Evolutionary conservation across 2,888 invertebrate genomes (phyloP), one percentile per base, ranked within the genome.

Genomic region (Gortyna flavago): DNA sequence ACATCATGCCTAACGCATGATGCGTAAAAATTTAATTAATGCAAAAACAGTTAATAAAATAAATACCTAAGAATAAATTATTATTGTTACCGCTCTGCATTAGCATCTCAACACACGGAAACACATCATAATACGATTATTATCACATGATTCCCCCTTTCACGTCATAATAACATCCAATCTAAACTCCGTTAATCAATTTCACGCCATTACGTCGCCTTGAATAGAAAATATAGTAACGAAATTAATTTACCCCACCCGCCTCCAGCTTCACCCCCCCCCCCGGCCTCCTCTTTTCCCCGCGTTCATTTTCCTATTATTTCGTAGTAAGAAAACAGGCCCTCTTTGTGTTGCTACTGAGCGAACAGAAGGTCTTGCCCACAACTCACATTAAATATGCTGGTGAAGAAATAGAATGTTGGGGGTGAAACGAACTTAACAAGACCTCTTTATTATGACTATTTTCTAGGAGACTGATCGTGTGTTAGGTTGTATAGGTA

Each of bases 241-340:
- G 69, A 86, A 88, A 87, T 88, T 87, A 87, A 88, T 88, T 86
- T 82, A 86, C 67, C 48, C 86, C 51, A 44, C 59, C 75, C 48
- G 3, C 48, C 32, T 57, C 38, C n/a, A 51, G 0, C 18, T 59
- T 35, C 66, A 32, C 13, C 48, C 13, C 51, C 66, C 29, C 13
- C 48, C 13, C 35, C 7, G 25, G 16, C n/a, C 57, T 25, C 65
- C 64, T 59, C 48, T 41, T 62, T 70, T 32, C 81, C 75, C 75
- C 71, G 70, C 66, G 79, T 87, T 89, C 83, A 88, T 86, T 87
- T 88, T 89, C 83, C 88, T 87, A 89, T 88, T 87, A 89, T 86
- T 83, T 86, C 81, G 61, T 77, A 76, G 78, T 87, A 87, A 87
- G 89, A 87, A 86, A 89, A 83, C 88, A 89, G 71, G 61, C 62